Evolutionary conservation across 64 coral and sea anemone species (phyloP), one percentile per base, ranked within the genome.

Genomic region (Montipora capricornis): DNA sequence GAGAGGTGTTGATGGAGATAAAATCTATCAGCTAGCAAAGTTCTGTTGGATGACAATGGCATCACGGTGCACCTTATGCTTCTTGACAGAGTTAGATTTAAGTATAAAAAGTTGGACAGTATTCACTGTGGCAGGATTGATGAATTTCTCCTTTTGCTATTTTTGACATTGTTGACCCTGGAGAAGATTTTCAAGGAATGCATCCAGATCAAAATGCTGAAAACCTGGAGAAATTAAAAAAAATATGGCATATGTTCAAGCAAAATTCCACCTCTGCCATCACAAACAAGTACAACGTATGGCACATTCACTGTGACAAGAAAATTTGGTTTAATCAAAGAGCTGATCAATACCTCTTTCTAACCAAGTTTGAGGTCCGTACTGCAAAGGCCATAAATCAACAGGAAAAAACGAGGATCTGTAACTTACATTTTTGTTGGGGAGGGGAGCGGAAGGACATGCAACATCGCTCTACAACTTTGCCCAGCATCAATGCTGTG

Each of bases 161-260:
- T 11, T 10, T 22, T 82, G 52, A 9, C 64, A 57, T 16, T 82
- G 80, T 17, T 24, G 49, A 58, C 8, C 49, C 51, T 44, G 80
- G 80, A 64, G 80, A 62, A 82, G 58, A 66, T 66, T 44, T 16
- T 82, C 80, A 64, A 82, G 80, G 58, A 82, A 82, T 7, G 80
- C 55, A 82, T 82, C 80, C 57, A 82, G 24, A 82, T 82, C 58
- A 64, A 61, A 82, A 16, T 26, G 11, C 80, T 82, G 80, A 44
- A 82, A 82, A 46, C 64, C 80, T 82, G 55, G 6, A 46, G 11
- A 62, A 64, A 24, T 1, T 7, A 44, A 64, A 67, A 47, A 50
- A 78, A n/a, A 45, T 4, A 45, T 64, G 61, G 5, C 0, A 15
- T 64, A 16, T 64, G 14, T 15, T 57, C 3, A 11, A 57, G 53